Conservation (phyloP, 2,888 invertebrate genomes). For the Eurytoma adleriae region DNA sequence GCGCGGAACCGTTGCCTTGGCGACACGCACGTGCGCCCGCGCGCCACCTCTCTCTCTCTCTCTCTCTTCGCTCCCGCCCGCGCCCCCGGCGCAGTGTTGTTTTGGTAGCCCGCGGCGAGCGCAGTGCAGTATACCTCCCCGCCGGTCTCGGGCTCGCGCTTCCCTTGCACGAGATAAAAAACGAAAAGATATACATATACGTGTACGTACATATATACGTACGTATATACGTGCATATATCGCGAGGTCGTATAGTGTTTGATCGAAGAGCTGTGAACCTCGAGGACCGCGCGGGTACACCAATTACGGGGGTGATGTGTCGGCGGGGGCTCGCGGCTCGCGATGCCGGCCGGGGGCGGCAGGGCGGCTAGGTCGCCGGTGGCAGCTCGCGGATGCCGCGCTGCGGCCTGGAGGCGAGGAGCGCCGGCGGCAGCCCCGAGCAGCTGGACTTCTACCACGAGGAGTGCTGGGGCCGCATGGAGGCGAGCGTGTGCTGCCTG, state of each 20-base stretch:
- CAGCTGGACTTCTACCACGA: constrained; percentile 19
- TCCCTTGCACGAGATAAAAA: neutral
- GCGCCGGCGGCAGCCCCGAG: neutral
- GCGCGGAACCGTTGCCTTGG: constrained; percentile 76
- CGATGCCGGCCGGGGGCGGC: too few species aligned
- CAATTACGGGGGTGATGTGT: neutral
- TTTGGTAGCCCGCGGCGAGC: neutral
- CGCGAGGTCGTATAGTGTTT: too few species aligned
- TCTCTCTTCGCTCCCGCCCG: constrained; percentile 50
- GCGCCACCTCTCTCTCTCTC: constrained; percentile 33
- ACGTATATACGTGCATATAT: too few species aligned
- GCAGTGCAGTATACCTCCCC: neutral
- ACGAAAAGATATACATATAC: neutral
- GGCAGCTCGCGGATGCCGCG: neutral
- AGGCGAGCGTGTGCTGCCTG: constrained; percentile 75
- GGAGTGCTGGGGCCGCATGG: constrained; percentile 67
- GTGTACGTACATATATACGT: too few species aligned
- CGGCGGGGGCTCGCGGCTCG: too few species aligned
- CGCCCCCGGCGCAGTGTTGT: neutral
- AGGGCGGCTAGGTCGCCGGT: neutral
- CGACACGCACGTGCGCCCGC: constrained; percentile 66
- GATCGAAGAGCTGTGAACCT: too few species aligned
- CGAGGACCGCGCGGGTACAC: neutral
- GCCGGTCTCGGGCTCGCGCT: neutral
- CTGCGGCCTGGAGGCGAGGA: neutral